phyloP scores from a whole-genome alignment of 1,140 invertebrate genomes.

The Coelopa frigida region DNA sequence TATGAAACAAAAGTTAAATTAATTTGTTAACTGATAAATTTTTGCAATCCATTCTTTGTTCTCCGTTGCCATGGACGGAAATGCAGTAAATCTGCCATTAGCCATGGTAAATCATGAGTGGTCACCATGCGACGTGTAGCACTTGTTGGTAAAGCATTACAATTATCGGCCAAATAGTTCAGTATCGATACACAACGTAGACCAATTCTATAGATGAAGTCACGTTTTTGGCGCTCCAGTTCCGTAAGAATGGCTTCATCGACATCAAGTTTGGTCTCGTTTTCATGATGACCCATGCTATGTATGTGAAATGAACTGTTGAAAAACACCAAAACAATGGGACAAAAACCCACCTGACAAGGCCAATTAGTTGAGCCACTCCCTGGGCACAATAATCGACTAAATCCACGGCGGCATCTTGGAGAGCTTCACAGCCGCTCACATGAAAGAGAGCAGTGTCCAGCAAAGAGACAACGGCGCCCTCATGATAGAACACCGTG shows the following conservation, averaged over 20 bases:
- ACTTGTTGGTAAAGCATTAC: slow-evolving; percentile 54
- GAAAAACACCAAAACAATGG: slow-evolving; percentile 6
- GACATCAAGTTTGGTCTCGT: slow-evolving; percentile 40
- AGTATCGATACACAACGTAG: slow-evolving; percentile 64
- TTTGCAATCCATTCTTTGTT: slow-evolving; percentile 49
- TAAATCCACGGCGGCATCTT: slow-evolving; percentile 62
- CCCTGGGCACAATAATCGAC: slow-evolving; percentile 63
- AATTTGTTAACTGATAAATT: slow-evolving; percentile 30
- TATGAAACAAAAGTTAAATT: slow-evolving; percentile 5
- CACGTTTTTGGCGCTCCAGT: slow-evolving; percentile 54
- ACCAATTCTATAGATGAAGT: slow-evolving; percentile 63
- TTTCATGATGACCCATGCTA: slow-evolving; percentile 32
- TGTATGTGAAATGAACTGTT: slow-evolving; percentile 20
- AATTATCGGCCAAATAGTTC: slow-evolving; percentile 50
- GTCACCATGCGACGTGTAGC: slow-evolving; percentile 56
- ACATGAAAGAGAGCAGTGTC: slow-evolving; percentile 69
- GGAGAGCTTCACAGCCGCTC: slow-evolving; percentile 60
- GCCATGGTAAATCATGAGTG: slow-evolving; percentile 64
- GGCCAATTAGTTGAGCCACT: slow-evolving; percentile 50
- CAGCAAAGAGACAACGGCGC: slow-evolving; percentile 58
- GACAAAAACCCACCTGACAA: slow-evolving; percentile 27
- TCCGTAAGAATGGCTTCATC: slow-evolving; percentile 51
- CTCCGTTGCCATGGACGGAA: slow-evolving; percentile 60
- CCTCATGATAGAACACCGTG: slow-evolving; percentile 66
- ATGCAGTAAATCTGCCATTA: slow-evolving; percentile 61